Conservation (phyloP, 2,113 vertebrate genomes). For the Loxodonta africana region DNA sequence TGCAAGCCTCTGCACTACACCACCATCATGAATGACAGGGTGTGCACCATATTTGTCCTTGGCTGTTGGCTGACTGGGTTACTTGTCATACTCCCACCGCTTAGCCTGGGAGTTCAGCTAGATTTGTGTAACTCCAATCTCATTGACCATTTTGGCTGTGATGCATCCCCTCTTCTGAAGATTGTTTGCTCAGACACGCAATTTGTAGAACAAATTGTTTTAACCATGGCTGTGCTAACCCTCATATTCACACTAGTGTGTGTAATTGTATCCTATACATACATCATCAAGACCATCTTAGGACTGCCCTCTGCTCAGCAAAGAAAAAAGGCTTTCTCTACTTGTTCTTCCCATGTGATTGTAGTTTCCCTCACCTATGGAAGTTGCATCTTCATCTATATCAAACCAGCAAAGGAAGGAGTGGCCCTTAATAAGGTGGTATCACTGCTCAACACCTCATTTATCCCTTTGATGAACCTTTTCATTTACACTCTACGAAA, state of each 20-base stretch:
- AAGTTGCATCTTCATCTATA: slow-evolving; percentile 65
- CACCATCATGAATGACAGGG: slow-evolving; percentile 47
- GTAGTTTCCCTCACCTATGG: slow-evolving; percentile 66
- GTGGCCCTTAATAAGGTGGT: slow-evolving; percentile 49
- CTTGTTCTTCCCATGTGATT: slow-evolving; percentile 55
- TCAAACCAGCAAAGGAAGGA: slow-evolving; percentile 55
- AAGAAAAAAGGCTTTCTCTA: slow-evolving; percentile 65
- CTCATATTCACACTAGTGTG: slow-evolving; percentile 57
- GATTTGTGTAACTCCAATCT: slow-evolving; percentile 65
- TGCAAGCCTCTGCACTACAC: slow-evolving; percentile 67
- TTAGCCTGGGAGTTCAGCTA: slow-evolving; percentile 57
- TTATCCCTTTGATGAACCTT: slow-evolving; percentile 58
- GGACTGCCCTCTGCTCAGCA: slow-evolving; percentile 47
- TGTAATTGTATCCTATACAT: slow-evolving; percentile 29
- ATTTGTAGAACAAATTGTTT: slow-evolving; percentile 32
- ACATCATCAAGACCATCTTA: slow-evolving; percentile 57
- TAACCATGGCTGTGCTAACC: slow-evolving; percentile 48
- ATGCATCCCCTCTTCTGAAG: slow-evolving; percentile 52
- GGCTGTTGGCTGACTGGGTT: slow-evolving; percentile 46
- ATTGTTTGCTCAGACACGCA: slow-evolving; percentile 63
- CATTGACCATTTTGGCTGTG: slow-evolving; percentile 68
- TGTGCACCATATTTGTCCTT: slow-evolving; percentile 33
- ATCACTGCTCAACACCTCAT: slow-evolving; percentile 52
- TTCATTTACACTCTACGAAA: slow-evolving; percentile 61
- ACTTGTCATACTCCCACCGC: slow-evolving; percentile 28